Evolutionary conservation across 1,140 invertebrate genomes (phyloP).

Genomic region (Drosophila rufa): DNA sequence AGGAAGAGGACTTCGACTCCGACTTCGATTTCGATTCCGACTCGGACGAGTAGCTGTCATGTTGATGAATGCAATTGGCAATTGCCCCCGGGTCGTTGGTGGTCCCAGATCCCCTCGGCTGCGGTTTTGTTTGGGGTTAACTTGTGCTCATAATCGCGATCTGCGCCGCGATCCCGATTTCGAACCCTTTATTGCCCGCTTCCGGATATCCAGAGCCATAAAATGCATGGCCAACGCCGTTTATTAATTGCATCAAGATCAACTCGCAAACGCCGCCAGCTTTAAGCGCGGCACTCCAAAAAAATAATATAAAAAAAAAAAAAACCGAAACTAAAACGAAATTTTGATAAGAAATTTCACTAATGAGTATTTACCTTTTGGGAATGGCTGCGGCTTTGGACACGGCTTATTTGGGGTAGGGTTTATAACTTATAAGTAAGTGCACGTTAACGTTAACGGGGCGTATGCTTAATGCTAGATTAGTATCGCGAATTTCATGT

Average conservation of each 20-base stretch:
- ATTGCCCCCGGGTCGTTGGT: conserved; percentile 48
- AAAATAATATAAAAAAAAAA: conserved; percentile 1
- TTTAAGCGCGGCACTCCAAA: conserved; percentile 4
- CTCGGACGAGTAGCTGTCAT: conserved; percentile 75
- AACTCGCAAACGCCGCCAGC: conserved; percentile 53
- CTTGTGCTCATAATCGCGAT: conserved; percentile 72
- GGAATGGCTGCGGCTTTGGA: conserved; percentile 37
- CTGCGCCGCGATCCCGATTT: conserved; percentile 43
- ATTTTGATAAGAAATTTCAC: conserved; percentile 68
- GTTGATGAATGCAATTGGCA: conserved; percentile 75
- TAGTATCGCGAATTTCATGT: conserved; percentile 76
- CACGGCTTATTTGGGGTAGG: conserved; percentile 39
- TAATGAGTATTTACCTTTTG: conserved; percentile 82
- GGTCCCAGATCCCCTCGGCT: conserved; percentile 44
- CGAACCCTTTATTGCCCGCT: conserved; percentile 68
- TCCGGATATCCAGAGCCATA: conserved; percentile 73
- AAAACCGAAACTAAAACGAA: conserved; percentile 5
- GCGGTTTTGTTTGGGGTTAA: conserved; percentile 13
- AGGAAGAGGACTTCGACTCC: conserved; percentile 1
- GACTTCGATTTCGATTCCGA: conserved; percentile 2
- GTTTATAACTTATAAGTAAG: conserved; percentile 46
- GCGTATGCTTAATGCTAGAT: conserved; percentile 83
- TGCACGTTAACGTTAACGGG: conserved; percentile 53
- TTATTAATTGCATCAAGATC: conserved; percentile 82
- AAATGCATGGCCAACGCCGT: conserved; percentile 55